These are phyloP conservation scores for Heterodera filipjevi DNA, from an alignment of 2,888 invertebrate species.

Conservation along the genomic window DNA sequence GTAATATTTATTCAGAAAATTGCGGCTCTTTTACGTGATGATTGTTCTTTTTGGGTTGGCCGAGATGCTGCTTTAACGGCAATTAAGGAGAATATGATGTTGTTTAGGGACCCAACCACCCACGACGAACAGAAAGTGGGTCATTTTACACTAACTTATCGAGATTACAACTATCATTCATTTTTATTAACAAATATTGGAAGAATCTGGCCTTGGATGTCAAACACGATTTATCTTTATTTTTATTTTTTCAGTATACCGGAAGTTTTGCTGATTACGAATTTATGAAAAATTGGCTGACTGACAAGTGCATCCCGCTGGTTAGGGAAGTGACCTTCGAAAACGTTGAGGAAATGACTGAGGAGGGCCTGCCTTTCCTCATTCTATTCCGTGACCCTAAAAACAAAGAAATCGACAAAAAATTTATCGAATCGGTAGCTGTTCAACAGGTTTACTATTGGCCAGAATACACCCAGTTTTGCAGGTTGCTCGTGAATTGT, in stretches of 20 bases:
- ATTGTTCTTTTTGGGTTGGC: constrained; percentile 92
- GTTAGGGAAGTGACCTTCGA: constrained; percentile 98
- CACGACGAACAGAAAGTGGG: constrained; percentile 55
- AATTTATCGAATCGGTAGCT: constrained; percentile 74
- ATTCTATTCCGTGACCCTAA: constrained; percentile 88
- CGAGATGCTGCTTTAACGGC: constrained; percentile 43
- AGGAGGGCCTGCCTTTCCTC: constrained; percentile 85
- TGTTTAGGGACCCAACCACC: constrained; percentile 57
- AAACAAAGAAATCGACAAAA: constrained; percentile 82
- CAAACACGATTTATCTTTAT: too few species aligned
- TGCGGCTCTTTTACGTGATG: constrained; percentile 84
- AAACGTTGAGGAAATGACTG: constrained; percentile 80
- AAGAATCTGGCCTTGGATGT: too few species aligned
- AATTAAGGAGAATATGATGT: constrained; percentile 49
- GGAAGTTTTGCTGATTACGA: constrained; percentile 70
- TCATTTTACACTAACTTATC: too few species aligned
- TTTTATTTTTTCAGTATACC: constrained; percentile 47
- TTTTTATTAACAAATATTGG: too few species aligned
- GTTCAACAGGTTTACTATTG: neutral
- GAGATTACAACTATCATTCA: too few species aligned
- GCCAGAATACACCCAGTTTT: constrained; percentile 22
- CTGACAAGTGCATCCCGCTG: constrained; percentile 92
- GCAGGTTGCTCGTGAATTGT: constrained; percentile 77
- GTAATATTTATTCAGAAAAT: constrained; percentile 51
- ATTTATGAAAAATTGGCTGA: constrained; percentile 82